Base-by-base conservation (phyloP, 2,888 invertebrate genomes). In the Temnothorax rugatulus region DNA sequence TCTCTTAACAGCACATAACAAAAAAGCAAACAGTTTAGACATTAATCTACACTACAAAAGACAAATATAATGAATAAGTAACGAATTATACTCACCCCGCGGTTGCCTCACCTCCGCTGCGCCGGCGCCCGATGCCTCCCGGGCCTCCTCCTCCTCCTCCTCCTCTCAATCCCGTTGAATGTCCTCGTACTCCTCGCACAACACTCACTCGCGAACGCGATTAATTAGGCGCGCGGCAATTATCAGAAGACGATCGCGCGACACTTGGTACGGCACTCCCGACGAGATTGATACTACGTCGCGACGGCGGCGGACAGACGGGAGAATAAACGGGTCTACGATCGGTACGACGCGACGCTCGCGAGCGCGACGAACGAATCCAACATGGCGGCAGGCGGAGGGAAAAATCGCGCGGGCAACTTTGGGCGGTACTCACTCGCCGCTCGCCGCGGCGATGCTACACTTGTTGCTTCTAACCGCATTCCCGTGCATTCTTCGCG, bases 391-490 rank as follows among this genome's bases (percentile, higher is more conserved):
- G 13, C 47, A 8, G 64, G 21, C 1, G 41, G 25, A 44, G 1
- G 21, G 41, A 66, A 44, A 66, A 66, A 66, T 25, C 25, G 9
- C 41, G 41, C 21, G 41, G 66, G 4, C 66, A 47, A 47, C 66
- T 41, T 66, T 25, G 41, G 21, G 3, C 38, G 50, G 4, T n/a
- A 15, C 29, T n/a, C n/a, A n/a, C n/a, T 52, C 52, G 34, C 15
- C 9, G 29, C 34, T 4, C 34, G 34, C 34, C 34, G 38, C 54
- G 54, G 15, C 54, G 21, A 71, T 38, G 71, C 21, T 73, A 25
- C 54, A 73, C 73, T 57, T 73, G 73, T 57, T 57, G 73, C 73
- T 73, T 66, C 66, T 11, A 18, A 66, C 66, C 63, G 38, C 63
- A n/a, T 63, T 63, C 13, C 4, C 66, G 66, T 9, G 66, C 25